Evolutionary conservation across 1,140 invertebrate genomes (phyloP), one percentile per base, ranked within the genome.

Genomic region (Solen grandis): DNA sequence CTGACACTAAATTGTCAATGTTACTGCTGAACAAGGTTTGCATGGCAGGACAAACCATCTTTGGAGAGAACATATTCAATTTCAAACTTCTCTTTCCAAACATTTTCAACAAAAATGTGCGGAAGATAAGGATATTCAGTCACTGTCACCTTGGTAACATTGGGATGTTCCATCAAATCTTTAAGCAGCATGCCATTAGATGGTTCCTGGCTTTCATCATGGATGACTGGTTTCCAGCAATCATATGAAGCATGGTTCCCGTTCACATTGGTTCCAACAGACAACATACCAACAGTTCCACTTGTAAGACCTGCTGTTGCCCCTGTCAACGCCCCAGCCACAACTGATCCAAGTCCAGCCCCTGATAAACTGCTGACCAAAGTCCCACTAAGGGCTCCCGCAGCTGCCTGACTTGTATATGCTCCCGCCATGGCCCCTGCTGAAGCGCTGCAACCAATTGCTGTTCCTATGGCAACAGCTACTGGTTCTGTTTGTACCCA

Each of bases 161-260:
- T 22, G 13, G 65, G 41, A 52, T 69, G 65, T 13, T 46, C 46
- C 8, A 46, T 19, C 65, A 69, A 38, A 29, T 69, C 65, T 31
- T 69, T 69, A 22, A 69, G 29, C 10, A 69, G 65, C 36, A 69
- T 69, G 27, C 65, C 65, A 69, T 5, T 25, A 2, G 65, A 69
- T 52, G 41, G 38, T 46, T 50, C 4, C 22, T 19, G 4, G 0
- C 38, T 50, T n/a, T 5, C 41, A 29, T 69, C 65, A 52, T 69
- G 65, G 16, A 69, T 29, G 16, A 69, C 36, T 29, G 65, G 65
- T 52, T 69, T 69, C 65, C 65, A 69, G 41, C 65, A 69, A n/a
- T 69, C 65, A 52, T 69, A 69, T 5, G 41, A 50, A 5, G 31
- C 25, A 10, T 31, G n/a, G 29, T 29, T n/a, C 2, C n/a, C 65